These are phyloP conservation scores for Augochlorella aurata DNA, from an alignment of 2,888 invertebrate species.

Conservation along the genomic window DNA sequence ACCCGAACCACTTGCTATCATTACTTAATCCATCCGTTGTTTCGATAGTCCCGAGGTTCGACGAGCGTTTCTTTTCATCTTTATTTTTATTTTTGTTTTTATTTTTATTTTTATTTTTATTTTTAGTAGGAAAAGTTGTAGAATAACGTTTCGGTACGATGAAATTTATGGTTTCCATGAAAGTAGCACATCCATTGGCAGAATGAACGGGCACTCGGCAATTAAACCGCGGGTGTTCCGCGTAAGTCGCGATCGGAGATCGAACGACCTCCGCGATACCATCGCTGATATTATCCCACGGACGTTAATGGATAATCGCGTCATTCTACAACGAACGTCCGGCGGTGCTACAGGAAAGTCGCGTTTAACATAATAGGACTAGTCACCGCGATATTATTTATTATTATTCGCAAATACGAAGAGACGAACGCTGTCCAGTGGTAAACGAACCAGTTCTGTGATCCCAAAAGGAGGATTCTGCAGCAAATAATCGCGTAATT, in stretches of 20 bases:
- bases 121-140: no score
- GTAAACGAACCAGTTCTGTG: conserved; percentile 56
- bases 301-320: conserved; percentile 43
- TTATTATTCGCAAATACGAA: conserved; percentile 61
- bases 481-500: conserved; percentile 46
- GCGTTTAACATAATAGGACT: conserved; percentile 35
- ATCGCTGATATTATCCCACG: conserved; percentile 45
- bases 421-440: conserved; percentile 40
- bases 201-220: not conserved
- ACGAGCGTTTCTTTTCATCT: no score
- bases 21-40: no score
- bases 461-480: conserved; percentile 47
- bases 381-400: conserved; percentile 55
- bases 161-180: not conserved
- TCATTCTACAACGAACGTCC: conserved; percentile 40
- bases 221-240: conserved; percentile 21
- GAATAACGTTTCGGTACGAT: no score
- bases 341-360: conserved; percentile 24
- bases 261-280: conserved; percentile 22
- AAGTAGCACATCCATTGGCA: not conserved
- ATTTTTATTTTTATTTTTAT: no score
- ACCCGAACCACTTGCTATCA: no score
- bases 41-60: no score
- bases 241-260: conserved; percentile 41
- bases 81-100: no score